Evolutionary conservation across 1,140 invertebrate genomes (phyloP), one percentile per base, ranked within the genome.

Genomic region (Drosophila asahinai): DNA sequence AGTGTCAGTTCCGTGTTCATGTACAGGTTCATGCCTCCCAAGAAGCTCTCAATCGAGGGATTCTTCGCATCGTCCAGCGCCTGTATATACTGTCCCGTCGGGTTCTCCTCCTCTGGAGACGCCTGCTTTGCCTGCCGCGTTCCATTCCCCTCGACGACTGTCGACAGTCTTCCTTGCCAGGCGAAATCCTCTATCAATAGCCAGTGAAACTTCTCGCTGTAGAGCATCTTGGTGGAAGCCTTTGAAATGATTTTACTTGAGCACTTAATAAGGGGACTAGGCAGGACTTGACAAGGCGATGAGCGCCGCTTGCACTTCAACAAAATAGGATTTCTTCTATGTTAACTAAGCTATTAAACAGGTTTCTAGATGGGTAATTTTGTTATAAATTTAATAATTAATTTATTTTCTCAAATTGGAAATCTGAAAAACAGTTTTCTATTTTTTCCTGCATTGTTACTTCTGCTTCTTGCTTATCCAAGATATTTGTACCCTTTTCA

Each of bases 151-250:
- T 15, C 25, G n/a, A 48, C 17, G 14, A 30, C 48, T 51, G 67
- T 25, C 42, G 67, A 80, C 42, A 52, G 64, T 40, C 60, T 75
- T 58, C 60, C 75, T 66, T 92, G 80, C 81, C 83, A 72, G 55
- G 71, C 71, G 77, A 91, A 92, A 86, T 93, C 92, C 90, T 93
- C 91, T 78, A 93, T 91, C 91, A 93, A 83, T 83, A 93, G 77
- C 92, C 92, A 93, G 79, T 93, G 92, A 92, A 91, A 92, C 81
- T 91, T 83, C 73, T 92, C 84, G 77, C 86, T 93, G 74, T 91
- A 93, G 66, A 92, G 73, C 78, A 84, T 84, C 87, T 92, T 92
- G 68, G 77, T 73, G 70, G 92, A 93, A 83, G 86, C 92, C 91
- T 83, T 87, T 75, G 64, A 77, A 89, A 87, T 78, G 81, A 83